Conservation (phyloP, 2,113 vertebrate species). For the Tamias sibiricus region DNA sequence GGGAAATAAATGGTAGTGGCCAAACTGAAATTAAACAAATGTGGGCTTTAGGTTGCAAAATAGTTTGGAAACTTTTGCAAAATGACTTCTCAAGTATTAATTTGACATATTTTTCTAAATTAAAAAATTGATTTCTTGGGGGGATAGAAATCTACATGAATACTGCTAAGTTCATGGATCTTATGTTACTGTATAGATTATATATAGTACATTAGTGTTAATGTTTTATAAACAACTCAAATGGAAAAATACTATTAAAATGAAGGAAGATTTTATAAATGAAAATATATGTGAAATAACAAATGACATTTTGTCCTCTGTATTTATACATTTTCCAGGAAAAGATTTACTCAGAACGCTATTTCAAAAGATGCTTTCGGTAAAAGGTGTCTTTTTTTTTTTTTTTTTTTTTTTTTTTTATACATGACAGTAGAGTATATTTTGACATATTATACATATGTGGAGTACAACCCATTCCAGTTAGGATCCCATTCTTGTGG, state of each 20-base stretch:
- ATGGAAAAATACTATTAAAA: slow-evolving; percentile 23
- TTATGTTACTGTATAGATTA: neutral
- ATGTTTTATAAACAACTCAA: neutral
- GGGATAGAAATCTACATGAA: neutral
- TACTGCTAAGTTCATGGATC: neutral
- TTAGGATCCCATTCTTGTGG: no score
- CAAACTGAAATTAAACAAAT: slow-evolving; percentile 31
- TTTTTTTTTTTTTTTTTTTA: no score
- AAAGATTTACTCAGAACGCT: neutral
- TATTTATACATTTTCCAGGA: slow-evolving; percentile 2
- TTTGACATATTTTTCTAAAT: slow-evolving; percentile 26
- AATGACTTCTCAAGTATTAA: slow-evolving; percentile 45
- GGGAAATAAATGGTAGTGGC: slow-evolving; percentile 22
- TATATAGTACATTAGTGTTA: neutral
- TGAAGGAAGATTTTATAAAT: slow-evolving; percentile 46
- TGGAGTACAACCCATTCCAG: no score
- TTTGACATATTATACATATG: no score
- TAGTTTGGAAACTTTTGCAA: neutral
- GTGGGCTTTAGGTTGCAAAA: neutral
- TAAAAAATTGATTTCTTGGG: neutral
- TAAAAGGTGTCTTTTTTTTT: neutral
- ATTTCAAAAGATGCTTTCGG: slow-evolving; percentile 43
- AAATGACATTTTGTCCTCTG: neutral
- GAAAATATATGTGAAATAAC: slow-evolving; percentile 52
- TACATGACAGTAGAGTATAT: no score